phyloP scores from a whole-genome alignment of 2,797 vertebrate genomes.

The Etheostoma perlongum region DNA sequence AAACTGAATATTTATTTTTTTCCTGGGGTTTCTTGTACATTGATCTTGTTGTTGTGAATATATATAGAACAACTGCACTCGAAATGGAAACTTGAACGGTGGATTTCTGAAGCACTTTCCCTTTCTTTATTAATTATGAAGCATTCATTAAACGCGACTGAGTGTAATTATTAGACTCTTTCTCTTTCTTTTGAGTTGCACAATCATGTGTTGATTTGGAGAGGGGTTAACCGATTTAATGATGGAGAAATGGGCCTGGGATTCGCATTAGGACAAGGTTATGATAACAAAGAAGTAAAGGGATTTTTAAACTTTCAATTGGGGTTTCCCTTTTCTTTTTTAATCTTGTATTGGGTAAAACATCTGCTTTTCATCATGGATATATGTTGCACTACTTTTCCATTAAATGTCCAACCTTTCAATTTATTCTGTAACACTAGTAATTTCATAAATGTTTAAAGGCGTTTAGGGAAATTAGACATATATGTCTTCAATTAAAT shows the following conservation, averaged over 20 bases:
- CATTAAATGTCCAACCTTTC: conserved; percentile 18
- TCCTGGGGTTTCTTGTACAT: conserved; percentile 75
- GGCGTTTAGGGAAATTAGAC: conserved; percentile 20
- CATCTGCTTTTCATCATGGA: conserved; percentile 35
- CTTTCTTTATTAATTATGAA: conserved; percentile 79
- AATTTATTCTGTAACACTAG: conserved; percentile 24
- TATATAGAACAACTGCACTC: conserved; percentile 85
- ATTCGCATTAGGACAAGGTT: not conserved
- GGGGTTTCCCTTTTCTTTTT: conserved; percentile 4
- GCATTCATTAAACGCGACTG: conserved; percentile 86
- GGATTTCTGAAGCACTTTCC: conserved; percentile 89
- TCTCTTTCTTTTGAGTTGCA: conserved; percentile 59
- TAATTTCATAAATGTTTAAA: conserved; percentile 36
- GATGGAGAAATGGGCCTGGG: not conserved
- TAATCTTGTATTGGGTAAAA: not conserved
- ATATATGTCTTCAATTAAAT: conserved; percentile 30
- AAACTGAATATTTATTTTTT: conserved; percentile 89
- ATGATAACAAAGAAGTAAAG: conserved; percentile 22
- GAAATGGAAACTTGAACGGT: conserved; percentile 88
- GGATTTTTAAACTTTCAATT: not conserved
- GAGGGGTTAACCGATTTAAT: conserved; percentile 8
- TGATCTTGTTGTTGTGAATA: conserved; percentile 74
- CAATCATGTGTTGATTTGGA: conserved; percentile 2
- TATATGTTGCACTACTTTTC: not conserved
- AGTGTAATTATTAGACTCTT: conserved; percentile 72